A percentile compares a stretch with the other conserved stretches of the same genome.
Evolutionary conservation across 2,888 invertebrate genomes (phyloP).

Genomic region (Hypomecis punctinalis): DNA sequence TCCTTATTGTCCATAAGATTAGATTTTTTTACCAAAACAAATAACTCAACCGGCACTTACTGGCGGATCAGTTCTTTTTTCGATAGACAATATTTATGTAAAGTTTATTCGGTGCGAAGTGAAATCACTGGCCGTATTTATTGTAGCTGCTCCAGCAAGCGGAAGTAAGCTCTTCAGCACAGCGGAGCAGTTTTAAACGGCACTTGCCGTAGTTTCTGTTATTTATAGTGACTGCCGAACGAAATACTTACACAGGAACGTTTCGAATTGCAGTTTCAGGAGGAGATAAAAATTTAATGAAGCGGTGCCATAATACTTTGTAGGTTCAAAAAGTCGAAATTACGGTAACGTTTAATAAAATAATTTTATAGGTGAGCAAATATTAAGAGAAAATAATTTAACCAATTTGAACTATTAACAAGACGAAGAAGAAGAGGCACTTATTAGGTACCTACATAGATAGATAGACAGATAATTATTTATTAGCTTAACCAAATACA

Average conservation of each 20-base stretch:
- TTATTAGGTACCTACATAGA: too few relatives aligned
- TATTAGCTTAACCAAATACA: too few relatives aligned
- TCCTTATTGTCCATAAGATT: too few relatives aligned
- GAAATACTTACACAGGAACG: constrained; percentile 47
- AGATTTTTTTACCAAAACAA: too few relatives aligned
- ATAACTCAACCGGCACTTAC: too few relatives aligned
- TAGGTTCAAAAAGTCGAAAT: background rate
- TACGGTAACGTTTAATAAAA: too few relatives aligned
- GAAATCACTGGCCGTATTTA: constrained; percentile 61
- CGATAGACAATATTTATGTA: constrained; percentile 41
- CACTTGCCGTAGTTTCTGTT: constrained; percentile 54
- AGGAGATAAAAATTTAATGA: constrained; percentile 30
- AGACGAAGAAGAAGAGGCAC: too few relatives aligned
- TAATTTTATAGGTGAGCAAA: too few relatives aligned
- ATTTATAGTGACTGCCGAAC: constrained; percentile 52
- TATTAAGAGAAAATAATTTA: too few relatives aligned
- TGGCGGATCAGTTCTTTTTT: too few relatives aligned
- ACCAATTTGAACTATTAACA: too few relatives aligned
- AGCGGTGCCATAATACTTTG: constrained; percentile 12
- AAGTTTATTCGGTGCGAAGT: constrained; percentile 50
- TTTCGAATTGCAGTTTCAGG: constrained; percentile 37
- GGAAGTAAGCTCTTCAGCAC: constrained; percentile 63
- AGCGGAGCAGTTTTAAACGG: constrained; percentile 57
- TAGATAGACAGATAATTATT: too few relatives aligned
- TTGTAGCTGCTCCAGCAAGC: constrained; percentile 58